A percentile compares a stretch with the other conserved stretches of the same genome.
Conservation (phyloP, 53 echinoderm and acorn worm genomes). For the Zoroaster sp. region DNA sequence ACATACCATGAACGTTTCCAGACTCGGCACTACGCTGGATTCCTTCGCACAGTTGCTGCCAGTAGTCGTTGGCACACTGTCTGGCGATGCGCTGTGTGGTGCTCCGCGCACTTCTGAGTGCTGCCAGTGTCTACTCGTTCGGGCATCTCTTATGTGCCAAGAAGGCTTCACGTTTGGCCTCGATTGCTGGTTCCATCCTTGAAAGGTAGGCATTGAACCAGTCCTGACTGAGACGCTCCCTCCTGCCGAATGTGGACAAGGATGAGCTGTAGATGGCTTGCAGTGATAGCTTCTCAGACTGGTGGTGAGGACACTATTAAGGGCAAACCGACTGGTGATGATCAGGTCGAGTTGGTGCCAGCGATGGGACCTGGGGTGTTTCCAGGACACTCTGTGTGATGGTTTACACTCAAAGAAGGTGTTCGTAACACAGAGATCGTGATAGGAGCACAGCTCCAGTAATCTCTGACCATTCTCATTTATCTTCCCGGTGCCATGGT, state of each 20-base stretch:
- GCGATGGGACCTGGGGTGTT: constrained; percentile 29
- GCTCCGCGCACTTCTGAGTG: neutral
- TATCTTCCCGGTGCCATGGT: constrained; percentile 58
- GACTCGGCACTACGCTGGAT: constrained; percentile 23
- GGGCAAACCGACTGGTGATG: constrained; percentile 1
- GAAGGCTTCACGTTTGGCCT: constrained; percentile 20
- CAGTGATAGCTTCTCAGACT: neutral
- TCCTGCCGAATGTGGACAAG: constrained; percentile 22
- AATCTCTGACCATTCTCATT: constrained; percentile 45
- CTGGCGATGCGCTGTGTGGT: constrained; percentile 1
- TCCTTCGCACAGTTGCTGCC: constrained; percentile 19
- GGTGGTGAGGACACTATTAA: constrained; percentile 1
- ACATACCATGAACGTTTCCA: constrained; percentile 40
- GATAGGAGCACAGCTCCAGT: constrained; percentile 27
- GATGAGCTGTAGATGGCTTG: constrained; percentile 28
- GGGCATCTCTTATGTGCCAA: constrained; percentile 29
- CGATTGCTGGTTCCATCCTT: neutral
- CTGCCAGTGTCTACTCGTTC: constrained; percentile 22
- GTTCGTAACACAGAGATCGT: constrained; percentile 47
- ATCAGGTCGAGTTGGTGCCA: constrained; percentile 63
- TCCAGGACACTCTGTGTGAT: constrained; percentile 22
- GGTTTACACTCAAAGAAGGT: constrained; percentile 53
- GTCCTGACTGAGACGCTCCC: neutral
- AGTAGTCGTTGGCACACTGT: constrained; percentile 48
- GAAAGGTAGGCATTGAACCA: constrained; percentile 11